phyloP scores from a whole-genome alignment of 2,113 vertebrate species.

The Sceloporus undulatus region DNA sequence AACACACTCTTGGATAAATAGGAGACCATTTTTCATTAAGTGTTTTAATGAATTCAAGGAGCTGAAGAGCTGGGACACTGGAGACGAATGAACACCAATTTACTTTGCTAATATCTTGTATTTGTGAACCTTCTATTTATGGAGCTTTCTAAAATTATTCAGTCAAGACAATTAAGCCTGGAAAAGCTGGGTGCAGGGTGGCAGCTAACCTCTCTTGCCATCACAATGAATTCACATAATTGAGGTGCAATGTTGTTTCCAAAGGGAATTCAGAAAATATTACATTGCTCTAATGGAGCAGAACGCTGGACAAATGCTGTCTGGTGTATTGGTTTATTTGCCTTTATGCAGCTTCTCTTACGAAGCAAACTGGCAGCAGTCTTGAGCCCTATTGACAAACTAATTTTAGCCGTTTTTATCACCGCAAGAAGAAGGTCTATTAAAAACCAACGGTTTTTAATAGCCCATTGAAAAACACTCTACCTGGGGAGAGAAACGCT shows the following conservation, averaged over 20 bases:
- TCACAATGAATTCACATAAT: no score
- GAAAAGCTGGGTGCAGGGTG: not conserved
- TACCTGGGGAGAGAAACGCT: no score
- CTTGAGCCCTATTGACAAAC: not conserved
- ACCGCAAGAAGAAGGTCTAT: no score
- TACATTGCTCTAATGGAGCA: not conserved
- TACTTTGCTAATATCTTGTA: constrained; percentile 41
- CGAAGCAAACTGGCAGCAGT: not conserved
- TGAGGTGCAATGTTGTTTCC: constrained; percentile 20
- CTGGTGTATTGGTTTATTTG: not conserved
- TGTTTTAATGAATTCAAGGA: constrained; percentile 60
- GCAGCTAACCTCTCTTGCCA: no score
- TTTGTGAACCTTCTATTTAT: not conserved
- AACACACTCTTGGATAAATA: constrained; percentile 56
- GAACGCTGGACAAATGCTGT: not conserved
- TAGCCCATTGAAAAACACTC: no score
- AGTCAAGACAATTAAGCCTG: constrained; percentile 22
- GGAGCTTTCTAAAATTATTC: constrained; percentile 18
- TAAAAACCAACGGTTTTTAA: no score
- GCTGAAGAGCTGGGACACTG: constrained; percentile 34
- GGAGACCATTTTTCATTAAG: constrained; percentile 57
- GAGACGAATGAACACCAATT: constrained; percentile 45
- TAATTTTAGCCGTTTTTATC: no score
- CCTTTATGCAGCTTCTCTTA: not conserved
- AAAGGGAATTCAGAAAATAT: constrained; percentile 27